These are phyloP conservation scores for Epicampocera succincta DNA, from an alignment of 2,888 invertebrate genomes.

Conservation along the genomic window DNA sequence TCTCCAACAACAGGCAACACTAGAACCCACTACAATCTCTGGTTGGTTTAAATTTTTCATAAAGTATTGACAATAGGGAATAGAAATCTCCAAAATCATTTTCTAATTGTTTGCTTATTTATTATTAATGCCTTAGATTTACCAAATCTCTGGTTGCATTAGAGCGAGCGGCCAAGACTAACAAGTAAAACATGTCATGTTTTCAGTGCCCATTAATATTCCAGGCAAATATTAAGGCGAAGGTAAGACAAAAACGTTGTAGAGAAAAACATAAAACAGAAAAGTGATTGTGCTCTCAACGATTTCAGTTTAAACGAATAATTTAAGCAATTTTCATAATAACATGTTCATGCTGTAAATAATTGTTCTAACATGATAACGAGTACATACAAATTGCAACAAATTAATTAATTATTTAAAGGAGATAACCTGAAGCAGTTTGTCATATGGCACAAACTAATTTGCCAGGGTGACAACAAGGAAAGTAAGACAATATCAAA, in stretches of 20 bases:
- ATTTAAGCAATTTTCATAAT: slow-evolving; percentile 56
- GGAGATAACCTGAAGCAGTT: not conserved
- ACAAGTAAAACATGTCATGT: slow-evolving; percentile 12
- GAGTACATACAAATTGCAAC: slow-evolving; percentile 16
- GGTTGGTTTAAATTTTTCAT: slow-evolving; percentile 40
- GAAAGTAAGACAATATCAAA: no score
- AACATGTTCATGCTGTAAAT: slow-evolving; percentile 46
- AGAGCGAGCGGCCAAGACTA: not conserved
- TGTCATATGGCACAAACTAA: not conserved
- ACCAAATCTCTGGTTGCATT: slow-evolving; percentile 27
- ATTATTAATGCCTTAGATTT: slow-evolving; percentile 54
- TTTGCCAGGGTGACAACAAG: not conserved
- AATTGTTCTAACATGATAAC: slow-evolving; percentile 33
- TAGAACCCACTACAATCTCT: not conserved
- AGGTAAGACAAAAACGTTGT: not conserved
- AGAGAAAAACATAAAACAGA: not conserved
- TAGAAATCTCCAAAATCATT: slow-evolving; percentile 29
- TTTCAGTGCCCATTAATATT: slow-evolving; percentile 37
- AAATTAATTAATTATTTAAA: slow-evolving; percentile 9
- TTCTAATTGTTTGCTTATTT: slow-evolving; percentile 59
- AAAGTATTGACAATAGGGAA: slow-evolving; percentile 44
- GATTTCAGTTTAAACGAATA: slow-evolving; percentile 22
- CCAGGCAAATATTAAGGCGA: slow-evolving; percentile 17
- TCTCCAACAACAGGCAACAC: slow-evolving; percentile 16
- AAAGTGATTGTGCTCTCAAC: slow-evolving; percentile 40